Evolutionary conservation across 2,888 invertebrate species (phyloP).

Genomic region (Imbricaverruca yamaguchii): DNA sequence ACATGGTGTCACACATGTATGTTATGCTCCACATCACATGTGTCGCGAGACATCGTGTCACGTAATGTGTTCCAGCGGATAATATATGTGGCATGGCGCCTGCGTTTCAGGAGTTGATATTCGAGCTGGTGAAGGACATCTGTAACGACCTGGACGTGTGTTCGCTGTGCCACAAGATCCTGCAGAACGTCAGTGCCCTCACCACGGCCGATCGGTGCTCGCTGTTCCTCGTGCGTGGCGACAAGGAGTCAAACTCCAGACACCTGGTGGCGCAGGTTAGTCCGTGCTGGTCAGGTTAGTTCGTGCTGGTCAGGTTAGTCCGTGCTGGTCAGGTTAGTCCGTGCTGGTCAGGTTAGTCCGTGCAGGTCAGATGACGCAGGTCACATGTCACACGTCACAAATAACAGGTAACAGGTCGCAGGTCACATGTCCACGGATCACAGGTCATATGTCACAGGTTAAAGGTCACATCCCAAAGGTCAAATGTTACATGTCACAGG

Average conservation of each 20-base stretch:
- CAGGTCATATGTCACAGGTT: constrained; percentile 33
- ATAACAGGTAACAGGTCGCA: constrained; percentile 32
- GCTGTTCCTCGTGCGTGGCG: constrained; percentile 76
- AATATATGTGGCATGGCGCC: no score
- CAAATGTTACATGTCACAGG: no score
- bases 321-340: constrained; percentile 39
- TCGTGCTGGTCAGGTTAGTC: constrained; percentile 38
- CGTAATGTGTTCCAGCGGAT: no score
- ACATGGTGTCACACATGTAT: no score
- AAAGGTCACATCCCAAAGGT: no score
- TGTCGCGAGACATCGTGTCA: no score
- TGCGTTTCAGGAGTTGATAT: constrained; percentile 75
- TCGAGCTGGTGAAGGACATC: constrained; percentile 93
- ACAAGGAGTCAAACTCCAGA: constrained; percentile 25
- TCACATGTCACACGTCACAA: no score
- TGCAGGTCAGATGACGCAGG: constrained; percentile 35
- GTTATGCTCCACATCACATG: no score
- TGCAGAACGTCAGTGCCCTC: constrained; percentile 86
- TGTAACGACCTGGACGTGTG: constrained; percentile 92
- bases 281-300: no score
- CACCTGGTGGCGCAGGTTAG: constrained; percentile 41
- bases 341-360: constrained; percentile 43
- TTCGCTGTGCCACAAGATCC: constrained; percentile 89
- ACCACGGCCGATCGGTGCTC: constrained; percentile 88
- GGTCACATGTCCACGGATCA: constrained; percentile 43